Base-by-base conservation (phyloP, 1,140 invertebrate species). In the Chelonus insularis region DNA sequence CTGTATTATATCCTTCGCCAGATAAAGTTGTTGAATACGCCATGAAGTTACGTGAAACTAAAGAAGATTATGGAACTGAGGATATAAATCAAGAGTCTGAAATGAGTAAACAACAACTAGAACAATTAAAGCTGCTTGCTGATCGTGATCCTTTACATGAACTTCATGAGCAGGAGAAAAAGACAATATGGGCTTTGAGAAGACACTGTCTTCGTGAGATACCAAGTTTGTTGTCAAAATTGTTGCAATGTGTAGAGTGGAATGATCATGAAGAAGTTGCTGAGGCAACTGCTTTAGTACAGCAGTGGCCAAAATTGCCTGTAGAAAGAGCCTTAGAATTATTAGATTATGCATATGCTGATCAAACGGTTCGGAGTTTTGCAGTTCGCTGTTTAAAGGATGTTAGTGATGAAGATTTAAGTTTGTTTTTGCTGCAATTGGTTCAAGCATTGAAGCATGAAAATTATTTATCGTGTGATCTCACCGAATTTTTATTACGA, bases 391-490 rank as follows among this genome's bases (percentile, higher is more conserved):
- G 94, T 77, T 82, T 98, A 39, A 86, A 86, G 48, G 84, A 89
- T 63, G 87, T 94, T 63, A 90, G 87, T 65, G 90, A 93, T 71
- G 91, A 92, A 72, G 90, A 93, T 65, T 79, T 93, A 2, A 84
- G 88, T 45, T 74, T 93, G 1, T 93, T 90, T 75, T 81, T 99
- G 4, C 83, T 99, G 3, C 96, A 98, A 76, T 80, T 99, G 59
- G 95, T 98, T 4, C 97, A 99, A 84, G 95, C 95, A 1, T 79
- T 99, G 43, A 98, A 98, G 75, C 96, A 97, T 76, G 97, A 99
- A 79, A 91, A 93, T 32, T 97, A 96, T 80, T 82, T 96, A 37
- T 91, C 92, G 69, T 97, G 94, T 73, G 91, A 94, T 70, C 82
- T 99, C 62, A 91, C 94, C 1, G 87, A 90, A 72, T 96, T 99